A percentile compares a stretch with the other conserved stretches of the same genome.
Evolutionary conservation across 2,113 vertebrate species (phyloP).

Genomic region (Porphyrio hochstetteri): DNA sequence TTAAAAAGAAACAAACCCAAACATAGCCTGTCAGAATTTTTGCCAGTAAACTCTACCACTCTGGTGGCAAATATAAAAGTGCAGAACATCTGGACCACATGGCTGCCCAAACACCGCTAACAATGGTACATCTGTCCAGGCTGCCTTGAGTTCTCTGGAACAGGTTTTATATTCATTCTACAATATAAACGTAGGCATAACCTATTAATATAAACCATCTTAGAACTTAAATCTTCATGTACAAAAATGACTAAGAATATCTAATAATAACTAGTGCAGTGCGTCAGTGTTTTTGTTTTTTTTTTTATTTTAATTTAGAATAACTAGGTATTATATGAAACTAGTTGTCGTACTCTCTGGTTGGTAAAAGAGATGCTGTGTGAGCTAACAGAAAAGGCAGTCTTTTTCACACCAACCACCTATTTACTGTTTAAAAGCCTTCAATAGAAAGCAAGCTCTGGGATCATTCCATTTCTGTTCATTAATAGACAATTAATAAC

Average conservation of each 20-base stretch:
- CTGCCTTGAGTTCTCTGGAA: constrained; percentile 78
- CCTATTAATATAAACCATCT: constrained; percentile 88
- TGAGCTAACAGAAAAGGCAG: constrained; percentile 81
- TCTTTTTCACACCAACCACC: constrained; percentile 75
- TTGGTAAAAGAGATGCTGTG: constrained; percentile 78
- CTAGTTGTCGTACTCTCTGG: constrained; percentile 79
- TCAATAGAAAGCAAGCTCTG: constrained; percentile 80
- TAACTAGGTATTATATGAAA: constrained; percentile 85
- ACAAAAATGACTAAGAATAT: constrained; percentile 88
- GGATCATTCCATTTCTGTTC: constrained; percentile 68
- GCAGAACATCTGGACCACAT: constrained; percentile 82
- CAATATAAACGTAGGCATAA: constrained; percentile 88
- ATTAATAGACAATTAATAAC: constrained; percentile 66
- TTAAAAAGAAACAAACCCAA: constrained; percentile 65
- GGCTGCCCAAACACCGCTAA: constrained; percentile 82
- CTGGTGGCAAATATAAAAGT: constrained; percentile 84
- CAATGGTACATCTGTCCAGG: constrained; percentile 82
- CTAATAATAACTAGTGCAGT: constrained; percentile 88
- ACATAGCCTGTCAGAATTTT: constrained; percentile 75
- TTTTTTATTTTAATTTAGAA: constrained; percentile 73
- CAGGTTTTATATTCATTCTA: constrained; percentile 83
- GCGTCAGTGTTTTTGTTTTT: constrained; percentile 76
- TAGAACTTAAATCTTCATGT: constrained; percentile 87
- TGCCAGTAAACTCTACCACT: constrained; percentile 80
- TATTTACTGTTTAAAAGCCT: constrained; percentile 75